Evolutionary conservation across 2,113 vertebrate species (phyloP).

Genomic region (Arizona elegans): DNA sequence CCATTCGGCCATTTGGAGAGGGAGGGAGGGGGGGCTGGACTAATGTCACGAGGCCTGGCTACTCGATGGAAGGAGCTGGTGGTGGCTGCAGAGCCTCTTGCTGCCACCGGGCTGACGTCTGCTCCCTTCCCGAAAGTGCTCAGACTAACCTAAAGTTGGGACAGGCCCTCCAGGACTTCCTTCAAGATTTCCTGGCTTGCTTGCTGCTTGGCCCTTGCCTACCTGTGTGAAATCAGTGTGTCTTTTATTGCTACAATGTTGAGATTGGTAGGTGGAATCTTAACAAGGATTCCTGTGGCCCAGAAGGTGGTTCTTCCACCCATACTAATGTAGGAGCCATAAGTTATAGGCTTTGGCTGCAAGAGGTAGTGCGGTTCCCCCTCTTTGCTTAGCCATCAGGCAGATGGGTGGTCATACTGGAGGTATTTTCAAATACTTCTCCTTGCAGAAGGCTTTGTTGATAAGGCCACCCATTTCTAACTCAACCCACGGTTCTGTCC

Average conservation of each 20-base stretch:
- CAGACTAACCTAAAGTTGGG: not conserved
- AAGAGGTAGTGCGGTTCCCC: not conserved
- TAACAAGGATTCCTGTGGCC: not conserved
- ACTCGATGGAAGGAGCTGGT: not conserved
- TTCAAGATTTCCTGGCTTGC: not conserved
- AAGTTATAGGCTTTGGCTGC: not conserved
- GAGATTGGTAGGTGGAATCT: not conserved
- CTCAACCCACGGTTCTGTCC: constrained; percentile 52
- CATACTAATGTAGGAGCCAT: not conserved
- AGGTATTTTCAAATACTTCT: constrained; percentile 59
- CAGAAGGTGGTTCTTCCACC: not conserved
- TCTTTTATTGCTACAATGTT: not conserved
- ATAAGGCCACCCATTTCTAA: constrained; percentile 67
- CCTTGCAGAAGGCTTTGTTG: constrained; percentile 63
- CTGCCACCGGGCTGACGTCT: not conserved
- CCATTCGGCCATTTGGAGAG: not conserved
- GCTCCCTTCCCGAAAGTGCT: not conserved
- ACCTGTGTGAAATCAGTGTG: too few relatives aligned
- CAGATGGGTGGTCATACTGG: constrained; percentile 56
- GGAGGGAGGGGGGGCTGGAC: not conserved
- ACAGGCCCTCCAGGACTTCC: not conserved
- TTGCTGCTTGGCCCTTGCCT: not conserved
- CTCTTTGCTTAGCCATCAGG: not conserved
- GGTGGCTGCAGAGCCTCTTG: not conserved
- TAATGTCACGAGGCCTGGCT: not conserved